These are phyloP conservation scores for Urocynchramus pylzowi DNA, from an alignment of 2,113 vertebrate species.

Conservation along the genomic window DNA sequence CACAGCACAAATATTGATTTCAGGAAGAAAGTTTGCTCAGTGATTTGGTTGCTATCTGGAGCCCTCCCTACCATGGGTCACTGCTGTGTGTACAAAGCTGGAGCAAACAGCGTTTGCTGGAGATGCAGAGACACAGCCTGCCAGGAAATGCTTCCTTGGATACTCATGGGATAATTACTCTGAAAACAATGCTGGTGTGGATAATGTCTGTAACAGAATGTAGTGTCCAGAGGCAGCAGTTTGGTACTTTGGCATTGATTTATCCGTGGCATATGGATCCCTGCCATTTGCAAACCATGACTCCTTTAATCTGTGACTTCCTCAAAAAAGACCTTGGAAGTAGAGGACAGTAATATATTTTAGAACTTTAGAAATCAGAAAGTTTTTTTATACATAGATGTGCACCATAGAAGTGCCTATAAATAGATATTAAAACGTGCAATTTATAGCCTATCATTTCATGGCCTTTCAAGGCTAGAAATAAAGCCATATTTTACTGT, in stretches of 20 bases:
- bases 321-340: conserved; percentile 35
- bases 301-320: background rate
- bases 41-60: background rate
- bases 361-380: conserved; percentile 41
- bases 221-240: background rate
- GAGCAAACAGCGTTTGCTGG: background rate
- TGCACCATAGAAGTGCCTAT: conserved; percentile 28
- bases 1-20: background rate
- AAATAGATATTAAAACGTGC: conserved; percentile 59
- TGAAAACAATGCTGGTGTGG: background rate
- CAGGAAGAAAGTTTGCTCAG: background rate
- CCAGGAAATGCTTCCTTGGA: background rate
- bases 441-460: conserved; percentile 63
- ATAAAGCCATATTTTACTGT: conserved; percentile 42
- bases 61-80: background rate
- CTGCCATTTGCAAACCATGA: background rate
- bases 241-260: background rate
- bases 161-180: background rate
- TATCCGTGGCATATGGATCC: background rate
- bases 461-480: conserved; percentile 59
- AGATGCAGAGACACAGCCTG: background rate
- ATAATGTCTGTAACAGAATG: background rate
- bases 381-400: conserved; percentile 39
- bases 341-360: conserved; percentile 44
- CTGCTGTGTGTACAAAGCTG: background rate